Evolutionary conservation across 1,140 invertebrate species (phyloP).

Genomic region (Psilanteris sp.): DNA sequence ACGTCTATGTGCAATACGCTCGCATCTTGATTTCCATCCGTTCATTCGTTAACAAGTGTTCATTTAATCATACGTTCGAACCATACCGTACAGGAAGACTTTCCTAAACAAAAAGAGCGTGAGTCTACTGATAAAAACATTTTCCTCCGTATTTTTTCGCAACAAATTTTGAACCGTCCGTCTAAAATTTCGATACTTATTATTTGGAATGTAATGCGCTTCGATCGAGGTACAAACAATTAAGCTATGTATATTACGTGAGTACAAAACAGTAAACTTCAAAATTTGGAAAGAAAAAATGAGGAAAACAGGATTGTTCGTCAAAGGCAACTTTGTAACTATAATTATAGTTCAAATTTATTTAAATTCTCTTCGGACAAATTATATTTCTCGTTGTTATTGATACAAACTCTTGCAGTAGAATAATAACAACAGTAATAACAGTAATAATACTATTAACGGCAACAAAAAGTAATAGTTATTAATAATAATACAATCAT

Average conservation of each 20-base stretch:
- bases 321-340: slow-evolving; percentile 28
- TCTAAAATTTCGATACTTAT: slow-evolving; percentile 1
- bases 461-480: slow-evolving; percentile 54
- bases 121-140: slow-evolving; percentile 1
- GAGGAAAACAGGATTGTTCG: slow-evolving; percentile 1
- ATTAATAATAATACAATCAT: slow-evolving; percentile 20
- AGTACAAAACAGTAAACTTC: slow-evolving; percentile 13
- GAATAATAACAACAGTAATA: slow-evolving; percentile 55
- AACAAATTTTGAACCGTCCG: slow-evolving; percentile 6
- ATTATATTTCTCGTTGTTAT: slow-evolving; percentile 11
- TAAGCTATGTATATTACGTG: too few species aligned
- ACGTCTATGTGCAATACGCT: slow-evolving; percentile 11
- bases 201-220: slow-evolving; percentile 26
- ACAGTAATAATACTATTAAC: slow-evolving; percentile 64
- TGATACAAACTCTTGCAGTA: slow-evolving; percentile 21
- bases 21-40: not conserved
- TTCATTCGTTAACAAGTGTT: slow-evolving; percentile 28
- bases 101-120: slow-evolving; percentile 1
- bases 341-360: too few species aligned
- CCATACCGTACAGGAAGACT: not conserved
- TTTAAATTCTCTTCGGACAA: too few species aligned
- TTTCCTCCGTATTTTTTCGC: not conserved
- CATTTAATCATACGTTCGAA: slow-evolving; percentile 4
- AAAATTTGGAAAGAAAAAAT: slow-evolving; percentile 12
- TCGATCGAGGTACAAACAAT: too few species aligned